Base-by-base conservation (phyloP, 2,888 invertebrate species). In the Philaethria dido region DNA sequence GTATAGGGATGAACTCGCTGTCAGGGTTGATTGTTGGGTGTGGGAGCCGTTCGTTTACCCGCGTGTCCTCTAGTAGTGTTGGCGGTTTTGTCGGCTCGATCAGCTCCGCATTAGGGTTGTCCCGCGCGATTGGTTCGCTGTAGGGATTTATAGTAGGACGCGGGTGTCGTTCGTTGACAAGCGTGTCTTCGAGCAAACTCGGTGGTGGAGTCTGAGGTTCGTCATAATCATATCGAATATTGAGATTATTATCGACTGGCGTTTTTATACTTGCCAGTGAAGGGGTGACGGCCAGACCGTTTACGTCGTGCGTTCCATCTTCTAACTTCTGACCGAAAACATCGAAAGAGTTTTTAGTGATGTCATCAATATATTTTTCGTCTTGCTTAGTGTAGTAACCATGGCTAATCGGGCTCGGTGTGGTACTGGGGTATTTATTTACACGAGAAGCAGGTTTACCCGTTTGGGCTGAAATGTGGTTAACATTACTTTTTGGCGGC, bases 301-400 rank as follows among this genome's bases (percentile, higher is more conserved):
- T 85, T 0, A 94, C 77, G 73, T 91, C 88, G 68, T 86, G 91
- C 33, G 87, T 91, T 20, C 89, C 93, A 76, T 87, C 89, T 78
- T 87, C 93, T 64, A 95, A 82, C 83, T 95, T 96, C 83, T 95
- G 95, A 1, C 95, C 96, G 78, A 96, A 96, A 73, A 95, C 94
- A 33, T 95, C 95, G 77, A 96, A 96, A 65, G 95, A 96, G 77
- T 95, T 95, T 80, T 94, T 95, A 3, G 96, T 96, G 64, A 95
- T 95, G 76, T 96, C 96, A 76, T 96, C 96, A 69, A 96, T 89
- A 71, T 94, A 93, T 65, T 94, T 93, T 77, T 95, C 93, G 79
- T 94, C 93, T 71, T 95, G 95, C 79, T 94, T 94, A 14, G 95
- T 95, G 84, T 95, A 95, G 82, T 95, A 95, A 42, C 93, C 93